These are phyloP conservation scores for Selene dorsalis DNA, from an alignment of 2,797 vertebrate genomes.

Conservation along the genomic window DNA sequence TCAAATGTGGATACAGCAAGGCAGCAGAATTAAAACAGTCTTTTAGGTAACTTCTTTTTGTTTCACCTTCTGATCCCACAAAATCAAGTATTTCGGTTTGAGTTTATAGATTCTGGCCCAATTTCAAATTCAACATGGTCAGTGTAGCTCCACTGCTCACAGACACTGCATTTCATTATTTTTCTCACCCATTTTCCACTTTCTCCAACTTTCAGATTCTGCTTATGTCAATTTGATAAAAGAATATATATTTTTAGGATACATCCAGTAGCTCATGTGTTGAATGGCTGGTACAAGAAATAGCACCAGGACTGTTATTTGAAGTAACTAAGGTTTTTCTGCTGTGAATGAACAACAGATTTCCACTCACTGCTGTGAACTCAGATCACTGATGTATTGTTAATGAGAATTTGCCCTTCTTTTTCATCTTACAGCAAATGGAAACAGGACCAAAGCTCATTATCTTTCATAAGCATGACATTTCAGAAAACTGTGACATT, in stretches of 20 bases:
- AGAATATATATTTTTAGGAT: neutral
- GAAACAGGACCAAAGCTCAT: slow-evolving; percentile 71
- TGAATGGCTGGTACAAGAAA: neutral
- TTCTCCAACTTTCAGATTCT: neutral
- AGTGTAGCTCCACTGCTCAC: neutral
- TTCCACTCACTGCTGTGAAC: slow-evolving; percentile 48
- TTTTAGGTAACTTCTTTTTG: neutral
- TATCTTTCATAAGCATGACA: slow-evolving; percentile 75
- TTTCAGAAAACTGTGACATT: slow-evolving; percentile 76
- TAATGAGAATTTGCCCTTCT: slow-evolving; percentile 68
- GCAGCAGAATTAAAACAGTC: slow-evolving; percentile 7
- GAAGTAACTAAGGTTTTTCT: slow-evolving; percentile 32
- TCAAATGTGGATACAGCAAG: slow-evolving; percentile 18
- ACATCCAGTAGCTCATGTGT: neutral
- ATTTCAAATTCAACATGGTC: slow-evolving; percentile 5
- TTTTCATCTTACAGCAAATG: slow-evolving; percentile 66
- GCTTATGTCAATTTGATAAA: neutral
- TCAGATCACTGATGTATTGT: slow-evolving; percentile 62
- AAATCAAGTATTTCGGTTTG: neutral
- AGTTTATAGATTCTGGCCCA: slow-evolving; percentile 8
- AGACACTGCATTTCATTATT: neutral
- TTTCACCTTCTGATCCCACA: slow-evolving; percentile 15
- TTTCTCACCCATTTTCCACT: neutral
- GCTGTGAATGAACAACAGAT: slow-evolving; percentile 45
- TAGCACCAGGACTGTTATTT: neutral